Conservation (phyloP, 2,888 invertebrate genomes). For the Anorthoa munda region DNA sequence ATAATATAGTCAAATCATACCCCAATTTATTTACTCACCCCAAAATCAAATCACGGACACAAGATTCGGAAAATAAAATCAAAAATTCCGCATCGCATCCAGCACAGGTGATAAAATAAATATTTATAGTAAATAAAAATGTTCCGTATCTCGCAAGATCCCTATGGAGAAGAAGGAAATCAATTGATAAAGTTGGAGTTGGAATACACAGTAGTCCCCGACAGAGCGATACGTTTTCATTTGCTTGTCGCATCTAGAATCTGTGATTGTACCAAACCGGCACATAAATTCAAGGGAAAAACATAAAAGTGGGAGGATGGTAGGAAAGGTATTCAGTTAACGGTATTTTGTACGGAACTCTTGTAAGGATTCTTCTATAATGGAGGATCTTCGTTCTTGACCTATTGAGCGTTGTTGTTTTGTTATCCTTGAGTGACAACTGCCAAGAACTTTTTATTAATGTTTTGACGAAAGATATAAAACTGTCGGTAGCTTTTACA, state of each 20-base stretch:
- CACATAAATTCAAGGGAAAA: slow-evolving; percentile 65
- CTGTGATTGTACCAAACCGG: slow-evolving; percentile 70
- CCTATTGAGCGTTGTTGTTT: slow-evolving; percentile 39
- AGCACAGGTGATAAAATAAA: slow-evolving; percentile 66
- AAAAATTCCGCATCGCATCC: slow-evolving; percentile 44
- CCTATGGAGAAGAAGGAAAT: slow-evolving; percentile 76
- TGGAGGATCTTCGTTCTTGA: slow-evolving; percentile 37
- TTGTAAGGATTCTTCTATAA: slow-evolving; percentile 42
- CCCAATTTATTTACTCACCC: slow-evolving; percentile 9
- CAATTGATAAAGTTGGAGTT: slow-evolving; percentile 84
- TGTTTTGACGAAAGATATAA: slow-evolving; percentile 17
- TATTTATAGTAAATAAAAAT: slow-evolving; percentile 74
- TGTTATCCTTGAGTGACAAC: slow-evolving; percentile 21
- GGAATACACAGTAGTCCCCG: slow-evolving; percentile 73
- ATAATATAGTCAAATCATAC: neutral
- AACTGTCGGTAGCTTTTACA: neutral
- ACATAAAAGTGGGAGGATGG: slow-evolving; percentile 54
- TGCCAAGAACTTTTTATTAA: slow-evolving; percentile 25
- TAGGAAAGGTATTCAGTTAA: slow-evolving; percentile 50
- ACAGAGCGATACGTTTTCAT: slow-evolving; percentile 81
- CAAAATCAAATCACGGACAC: slow-evolving; percentile 30
- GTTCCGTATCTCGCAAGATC: slow-evolving; percentile 64
- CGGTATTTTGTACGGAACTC: slow-evolving; percentile 39
- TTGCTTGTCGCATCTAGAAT: slow-evolving; percentile 77
- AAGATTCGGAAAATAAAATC: slow-evolving; percentile 34